Conservation (phyloP, 1,140 invertebrate species). For the Kradibia gibbosae region DNA sequence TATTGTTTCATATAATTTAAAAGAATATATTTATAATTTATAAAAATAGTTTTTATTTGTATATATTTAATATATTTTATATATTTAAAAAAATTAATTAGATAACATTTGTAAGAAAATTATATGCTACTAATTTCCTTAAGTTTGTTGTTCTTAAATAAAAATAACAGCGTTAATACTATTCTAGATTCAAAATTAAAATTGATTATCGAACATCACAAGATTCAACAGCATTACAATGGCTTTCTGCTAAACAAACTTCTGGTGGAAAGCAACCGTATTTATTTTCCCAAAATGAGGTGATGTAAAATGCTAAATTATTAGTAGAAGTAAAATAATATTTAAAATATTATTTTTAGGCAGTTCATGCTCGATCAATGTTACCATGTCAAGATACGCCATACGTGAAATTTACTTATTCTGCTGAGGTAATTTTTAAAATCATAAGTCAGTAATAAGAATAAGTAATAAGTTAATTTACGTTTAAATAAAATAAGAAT, state of each 20-base stretch:
- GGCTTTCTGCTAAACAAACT: slow-evolving; percentile 90
- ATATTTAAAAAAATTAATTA: too few relatives aligned
- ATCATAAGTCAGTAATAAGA: not conserved
- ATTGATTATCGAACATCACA: slow-evolving; percentile 85
- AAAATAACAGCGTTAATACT: slow-evolving; percentile 25
- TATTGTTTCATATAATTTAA: not conserved
- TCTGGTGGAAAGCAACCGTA: slow-evolving; percentile 90
- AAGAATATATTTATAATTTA: too few relatives aligned
- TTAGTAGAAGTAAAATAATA: too few relatives aligned
- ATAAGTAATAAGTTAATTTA: not conserved
- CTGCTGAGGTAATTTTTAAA: slow-evolving; percentile 78
- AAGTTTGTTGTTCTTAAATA: too few relatives aligned
- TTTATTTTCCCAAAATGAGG: slow-evolving; percentile 94
- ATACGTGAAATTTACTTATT: slow-evolving; percentile 90
- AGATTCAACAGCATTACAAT: slow-evolving; percentile 87
- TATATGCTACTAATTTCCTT: slow-evolving; percentile 26
- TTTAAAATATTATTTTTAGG: slow-evolving; percentile 72
- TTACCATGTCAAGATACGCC: slow-evolving; percentile 96
- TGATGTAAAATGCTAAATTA: slow-evolving; percentile 62
- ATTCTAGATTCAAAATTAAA: slow-evolving; percentile 75
- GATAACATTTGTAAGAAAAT: not conserved
- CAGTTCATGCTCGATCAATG: slow-evolving; percentile 91
- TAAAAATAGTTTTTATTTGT: too few relatives aligned
- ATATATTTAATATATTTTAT: not conserved
- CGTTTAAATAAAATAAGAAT: too few relatives aligned